phyloP scores from a whole-genome alignment of 2,888 invertebrate species.

The Hemicrepidius hirtus region DNA sequence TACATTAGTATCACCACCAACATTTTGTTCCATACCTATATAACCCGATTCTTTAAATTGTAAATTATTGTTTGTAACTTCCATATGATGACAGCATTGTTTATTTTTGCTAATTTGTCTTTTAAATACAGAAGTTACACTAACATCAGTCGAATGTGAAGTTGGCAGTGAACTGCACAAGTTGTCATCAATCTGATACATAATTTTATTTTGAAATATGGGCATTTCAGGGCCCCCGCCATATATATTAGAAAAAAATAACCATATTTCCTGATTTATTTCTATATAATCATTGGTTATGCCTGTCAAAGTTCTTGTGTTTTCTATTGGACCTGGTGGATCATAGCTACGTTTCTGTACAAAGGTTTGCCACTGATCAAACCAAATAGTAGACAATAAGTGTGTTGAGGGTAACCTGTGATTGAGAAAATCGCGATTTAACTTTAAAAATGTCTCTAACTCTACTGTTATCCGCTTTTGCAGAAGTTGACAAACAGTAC shows the following conservation, averaged over 20 bases:
- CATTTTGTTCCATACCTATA: constrained; percentile 30
- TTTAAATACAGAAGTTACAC: constrained; percentile 18
- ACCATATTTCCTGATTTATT: constrained; percentile 90
- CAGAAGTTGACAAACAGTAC: constrained; percentile 74
- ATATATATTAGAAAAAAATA: constrained; percentile 89
- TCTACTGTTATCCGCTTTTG: constrained; percentile 83
- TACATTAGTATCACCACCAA: constrained; percentile 1
- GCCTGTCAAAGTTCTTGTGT: constrained; percentile 79
- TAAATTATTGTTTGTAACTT: constrained; percentile 5
- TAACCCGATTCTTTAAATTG: constrained; percentile 13
- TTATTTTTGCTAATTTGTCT: constrained; percentile 32
- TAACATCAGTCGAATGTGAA: constrained; percentile 7
- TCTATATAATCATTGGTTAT: constrained; percentile 78
- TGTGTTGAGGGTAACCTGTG: constrained; percentile 65
- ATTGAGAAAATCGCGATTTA: constrained; percentile 78
- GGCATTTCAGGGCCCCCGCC: constrained; percentile 92
- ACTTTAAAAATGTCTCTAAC: constrained; percentile 81
- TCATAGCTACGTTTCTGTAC: constrained; percentile 85
- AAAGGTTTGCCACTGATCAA: constrained; percentile 90
- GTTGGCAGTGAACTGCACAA: constrained; percentile 12
- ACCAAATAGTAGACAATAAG: constrained; percentile 67
- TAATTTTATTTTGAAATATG: constrained; percentile 61
- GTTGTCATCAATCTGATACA: constrained; percentile 38
- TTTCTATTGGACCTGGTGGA: constrained; percentile 92
- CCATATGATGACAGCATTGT: constrained; percentile 32